Conservation (phyloP, 2,797 vertebrate genomes). For the Momotus momota region DNA sequence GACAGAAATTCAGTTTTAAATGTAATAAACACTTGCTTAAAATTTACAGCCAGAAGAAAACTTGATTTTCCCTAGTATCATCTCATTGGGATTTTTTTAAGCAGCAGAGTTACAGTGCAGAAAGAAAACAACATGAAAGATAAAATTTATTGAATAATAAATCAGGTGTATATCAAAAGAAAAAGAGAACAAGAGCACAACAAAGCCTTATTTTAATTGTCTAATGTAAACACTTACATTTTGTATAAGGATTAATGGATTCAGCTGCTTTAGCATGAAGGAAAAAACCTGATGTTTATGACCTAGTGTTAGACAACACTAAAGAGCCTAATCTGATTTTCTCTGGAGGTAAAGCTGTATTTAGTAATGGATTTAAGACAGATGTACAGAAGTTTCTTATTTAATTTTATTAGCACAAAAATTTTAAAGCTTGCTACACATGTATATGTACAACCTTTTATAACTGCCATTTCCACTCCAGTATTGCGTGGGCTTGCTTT, state of each 20-base stretch:
- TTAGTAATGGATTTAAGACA: not conserved
- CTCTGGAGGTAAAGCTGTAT: not conserved
- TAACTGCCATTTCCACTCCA: not conserved
- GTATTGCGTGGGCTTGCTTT: not conserved
- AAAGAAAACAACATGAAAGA: not conserved
- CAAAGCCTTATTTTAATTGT: not conserved
- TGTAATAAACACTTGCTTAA: not conserved
- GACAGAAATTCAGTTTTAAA: not conserved
- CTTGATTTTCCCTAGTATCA: not conserved
- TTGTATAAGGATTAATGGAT: slow-evolving; percentile 1
- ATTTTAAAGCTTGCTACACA: not conserved
- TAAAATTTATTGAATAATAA: not conserved
- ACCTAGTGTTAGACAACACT: not conserved
- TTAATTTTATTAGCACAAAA: not conserved
- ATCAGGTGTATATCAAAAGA: not conserved
- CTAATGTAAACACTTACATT: slow-evolving; percentile 12
- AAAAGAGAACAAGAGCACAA: not conserved
- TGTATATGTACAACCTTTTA: not conserved
- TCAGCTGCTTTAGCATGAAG: not conserved
- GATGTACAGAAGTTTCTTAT: not conserved
- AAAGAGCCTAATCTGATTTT: not conserved
- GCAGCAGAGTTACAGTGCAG: not conserved
- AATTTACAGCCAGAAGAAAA: not conserved
- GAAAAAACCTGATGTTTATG: not conserved
- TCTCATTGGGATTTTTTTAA: not conserved